phyloP scores from a whole-genome alignment of 2,113 vertebrate species.

The Lophotis ruficrista region DNA sequence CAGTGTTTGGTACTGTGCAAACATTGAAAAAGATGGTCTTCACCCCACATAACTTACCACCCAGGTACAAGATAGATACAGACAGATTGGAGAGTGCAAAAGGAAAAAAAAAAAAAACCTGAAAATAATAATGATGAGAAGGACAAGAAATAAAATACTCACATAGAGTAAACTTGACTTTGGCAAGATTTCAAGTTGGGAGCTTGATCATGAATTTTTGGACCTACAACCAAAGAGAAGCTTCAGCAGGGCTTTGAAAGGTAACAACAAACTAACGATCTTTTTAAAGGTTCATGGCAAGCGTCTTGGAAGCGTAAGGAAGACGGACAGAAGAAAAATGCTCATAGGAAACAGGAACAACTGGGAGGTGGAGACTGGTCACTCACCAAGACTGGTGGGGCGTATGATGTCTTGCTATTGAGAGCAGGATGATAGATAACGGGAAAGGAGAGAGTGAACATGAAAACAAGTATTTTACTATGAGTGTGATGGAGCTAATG shows the following conservation, averaged over 20 bases:
- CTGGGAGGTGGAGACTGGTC: neutral
- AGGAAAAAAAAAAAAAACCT: neutral
- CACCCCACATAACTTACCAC: neutral
- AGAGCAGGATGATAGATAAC: neutral
- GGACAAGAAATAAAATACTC: neutral
- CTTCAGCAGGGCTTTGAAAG: neutral
- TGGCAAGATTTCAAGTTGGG: neutral
- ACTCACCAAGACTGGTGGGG: neutral
- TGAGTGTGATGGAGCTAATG: neutral
- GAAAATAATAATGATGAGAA: neutral
- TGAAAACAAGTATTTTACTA: constrained; percentile 19
- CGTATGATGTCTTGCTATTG: neutral
- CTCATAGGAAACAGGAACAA: neutral
- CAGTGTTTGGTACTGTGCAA: neutral
- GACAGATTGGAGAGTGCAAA: neutral
- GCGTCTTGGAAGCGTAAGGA: neutral
- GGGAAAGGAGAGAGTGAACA: neutral
- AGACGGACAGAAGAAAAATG: neutral
- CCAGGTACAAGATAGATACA: neutral
- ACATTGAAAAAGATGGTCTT: neutral
- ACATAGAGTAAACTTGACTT: neutral
- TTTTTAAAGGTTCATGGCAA: neutral
- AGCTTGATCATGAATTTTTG: neutral
- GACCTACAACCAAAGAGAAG: neutral
- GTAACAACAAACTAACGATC: neutral